Conservation (phyloP, 2,113 vertebrate genomes). For the Emydocephalus ijimae region DNA sequence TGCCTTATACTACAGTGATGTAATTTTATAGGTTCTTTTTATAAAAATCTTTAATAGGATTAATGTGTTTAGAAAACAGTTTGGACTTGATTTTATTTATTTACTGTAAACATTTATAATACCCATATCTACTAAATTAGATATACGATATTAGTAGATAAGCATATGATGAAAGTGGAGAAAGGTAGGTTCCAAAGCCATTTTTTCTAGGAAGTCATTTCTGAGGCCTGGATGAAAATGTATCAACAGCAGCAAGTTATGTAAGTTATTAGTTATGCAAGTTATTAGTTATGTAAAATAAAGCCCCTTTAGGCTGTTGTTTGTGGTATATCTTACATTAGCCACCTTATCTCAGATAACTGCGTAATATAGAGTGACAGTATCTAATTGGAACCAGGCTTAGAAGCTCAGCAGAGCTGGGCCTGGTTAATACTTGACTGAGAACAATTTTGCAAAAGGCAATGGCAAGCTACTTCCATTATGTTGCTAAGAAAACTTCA, state of each 20-base stretch:
- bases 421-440: background rate
- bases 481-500: background rate
- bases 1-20: background rate
- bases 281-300: background rate
- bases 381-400: background rate
- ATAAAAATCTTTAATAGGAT: background rate
- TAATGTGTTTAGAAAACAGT: background rate
- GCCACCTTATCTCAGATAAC: background rate
- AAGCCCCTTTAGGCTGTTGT: background rate
- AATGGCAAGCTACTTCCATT: background rate
- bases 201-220: background rate
- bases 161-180: background rate
- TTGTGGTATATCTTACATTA: too few species aligned
- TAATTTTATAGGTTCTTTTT: background rate
- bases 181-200: background rate
- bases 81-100: background rate
- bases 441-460: background rate
- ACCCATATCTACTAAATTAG: background rate
- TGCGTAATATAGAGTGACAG: background rate
- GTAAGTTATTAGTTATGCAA: too few species aligned
- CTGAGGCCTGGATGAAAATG: background rate
- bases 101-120: background rate
- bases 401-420: background rate
- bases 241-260: background rate
- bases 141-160: background rate